Evolutionary conservation across 1,140 invertebrate species (phyloP).

Genomic region (Psix sp.): DNA sequence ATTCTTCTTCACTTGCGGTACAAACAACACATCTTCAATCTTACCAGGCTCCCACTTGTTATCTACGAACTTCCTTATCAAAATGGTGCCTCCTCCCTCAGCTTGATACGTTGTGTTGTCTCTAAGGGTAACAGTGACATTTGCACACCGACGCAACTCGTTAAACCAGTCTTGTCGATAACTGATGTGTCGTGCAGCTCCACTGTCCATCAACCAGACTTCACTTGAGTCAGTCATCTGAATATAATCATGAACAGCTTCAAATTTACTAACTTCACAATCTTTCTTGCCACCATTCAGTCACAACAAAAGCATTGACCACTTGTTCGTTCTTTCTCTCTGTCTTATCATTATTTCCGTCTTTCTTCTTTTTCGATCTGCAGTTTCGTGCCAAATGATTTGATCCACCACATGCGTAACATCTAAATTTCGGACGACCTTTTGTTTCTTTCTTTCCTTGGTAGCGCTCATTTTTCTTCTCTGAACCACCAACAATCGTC

Average conservation of each 20-base stretch:
- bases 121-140: too few species aligned
- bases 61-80: conserved; percentile 4
- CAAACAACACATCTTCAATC: conserved; percentile 21
- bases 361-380: not conserved
- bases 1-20: conserved; percentile 12
- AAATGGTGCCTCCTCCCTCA: conserved; percentile 7
- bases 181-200: too few species aligned
- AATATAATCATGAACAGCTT: too few species aligned
- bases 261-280: too few species aligned
- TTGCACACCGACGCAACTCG: too few species aligned
- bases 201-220: too few species aligned
- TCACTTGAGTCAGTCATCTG: too few species aligned
- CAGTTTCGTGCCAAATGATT: not conserved
- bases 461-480: not conserved
- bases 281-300: not conserved
- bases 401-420: not conserved
- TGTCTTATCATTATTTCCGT: not conserved
- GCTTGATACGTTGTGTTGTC: too few species aligned
- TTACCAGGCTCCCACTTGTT: not conserved
- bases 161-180: too few species aligned
- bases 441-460: not conserved
- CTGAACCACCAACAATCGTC: not conserved
- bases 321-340: not conserved
- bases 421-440: not conserved
- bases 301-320: not conserved